These are phyloP conservation scores for Pseudochaenichthys georgianus DNA, from an alignment of 2,797 vertebrate genomes.

Conservation along the genomic window DNA sequence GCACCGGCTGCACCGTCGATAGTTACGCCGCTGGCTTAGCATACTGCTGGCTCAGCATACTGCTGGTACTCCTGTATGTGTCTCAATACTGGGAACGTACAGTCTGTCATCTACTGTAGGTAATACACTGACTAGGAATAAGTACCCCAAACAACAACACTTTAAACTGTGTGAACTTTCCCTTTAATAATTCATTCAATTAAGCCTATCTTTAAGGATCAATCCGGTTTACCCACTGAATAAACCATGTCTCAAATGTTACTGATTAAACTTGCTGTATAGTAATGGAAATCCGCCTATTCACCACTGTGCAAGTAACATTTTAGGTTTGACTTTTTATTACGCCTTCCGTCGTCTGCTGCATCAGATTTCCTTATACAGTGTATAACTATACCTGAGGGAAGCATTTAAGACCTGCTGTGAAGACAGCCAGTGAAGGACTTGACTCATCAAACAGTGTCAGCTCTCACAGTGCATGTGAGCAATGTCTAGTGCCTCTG, in stretches of 20 bases:
- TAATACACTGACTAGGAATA: too few species aligned
- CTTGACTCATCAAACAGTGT: constrained; percentile 47
- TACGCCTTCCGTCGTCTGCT: not conserved
- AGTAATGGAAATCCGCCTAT: not conserved
- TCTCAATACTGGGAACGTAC: too few species aligned
- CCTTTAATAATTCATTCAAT: too few species aligned
- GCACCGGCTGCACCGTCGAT: too few species aligned
- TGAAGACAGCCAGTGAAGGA: constrained; percentile 17
- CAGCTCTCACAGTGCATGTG: constrained; percentile 32
- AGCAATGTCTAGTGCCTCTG: constrained; percentile 23
- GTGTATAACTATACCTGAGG: constrained; percentile 18
- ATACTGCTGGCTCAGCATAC: too few species aligned
- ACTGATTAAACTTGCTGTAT: not conserved
- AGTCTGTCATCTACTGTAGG: too few species aligned
- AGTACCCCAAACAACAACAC: too few species aligned
- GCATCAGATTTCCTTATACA: constrained; percentile 28
- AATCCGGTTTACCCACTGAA: not conserved
- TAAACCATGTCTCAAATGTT: not conserved
- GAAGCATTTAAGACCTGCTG: constrained; percentile 29
- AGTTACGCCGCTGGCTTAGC: too few species aligned
- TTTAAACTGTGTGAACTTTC: too few species aligned
- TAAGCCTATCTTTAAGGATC: too few species aligned
- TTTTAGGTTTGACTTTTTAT: constrained; percentile 16
- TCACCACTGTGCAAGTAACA: not conserved
- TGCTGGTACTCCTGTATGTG: too few species aligned